These are phyloP conservation scores for Excalfactoria chinensis DNA, from an alignment of 2,113 vertebrate species.

Conservation along the genomic window DNA sequence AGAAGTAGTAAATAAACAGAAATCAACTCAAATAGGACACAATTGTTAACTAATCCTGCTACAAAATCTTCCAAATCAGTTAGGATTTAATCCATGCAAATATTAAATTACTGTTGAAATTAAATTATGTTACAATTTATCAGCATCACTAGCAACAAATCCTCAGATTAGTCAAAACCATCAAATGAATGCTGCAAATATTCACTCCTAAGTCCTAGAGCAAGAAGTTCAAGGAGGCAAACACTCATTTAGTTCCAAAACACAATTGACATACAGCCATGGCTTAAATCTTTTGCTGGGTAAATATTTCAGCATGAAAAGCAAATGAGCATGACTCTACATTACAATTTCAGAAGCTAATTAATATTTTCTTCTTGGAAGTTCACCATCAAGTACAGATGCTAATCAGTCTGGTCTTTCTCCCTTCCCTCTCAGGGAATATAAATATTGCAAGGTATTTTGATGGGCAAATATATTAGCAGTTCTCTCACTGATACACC, in stretches of 20 bases:
- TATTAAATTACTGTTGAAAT: neutral
- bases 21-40: neutral
- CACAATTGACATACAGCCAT: fast-evolving
- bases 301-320: slow-evolving; percentile 30
- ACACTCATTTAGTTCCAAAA: neutral
- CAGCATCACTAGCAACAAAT: neutral
- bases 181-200: neutral
- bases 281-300: neutral
- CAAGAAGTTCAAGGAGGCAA: neutral
- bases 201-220: neutral
- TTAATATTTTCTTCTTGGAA: neutral
- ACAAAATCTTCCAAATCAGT: neutral
- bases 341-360: neutral
- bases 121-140: neutral
- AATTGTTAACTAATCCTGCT: neutral
- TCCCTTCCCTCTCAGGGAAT: neutral
- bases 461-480: neutral
- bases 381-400: neutral
- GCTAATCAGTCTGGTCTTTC: neutral
- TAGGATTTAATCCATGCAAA: neutral
- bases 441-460: neutral
- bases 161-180: slow-evolving; percentile 9
- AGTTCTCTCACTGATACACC: neutral
- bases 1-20: neutral
- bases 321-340: neutral